Base-by-base conservation (phyloP, 2,797 vertebrate genomes). In the Aphelocoma californica region DNA sequence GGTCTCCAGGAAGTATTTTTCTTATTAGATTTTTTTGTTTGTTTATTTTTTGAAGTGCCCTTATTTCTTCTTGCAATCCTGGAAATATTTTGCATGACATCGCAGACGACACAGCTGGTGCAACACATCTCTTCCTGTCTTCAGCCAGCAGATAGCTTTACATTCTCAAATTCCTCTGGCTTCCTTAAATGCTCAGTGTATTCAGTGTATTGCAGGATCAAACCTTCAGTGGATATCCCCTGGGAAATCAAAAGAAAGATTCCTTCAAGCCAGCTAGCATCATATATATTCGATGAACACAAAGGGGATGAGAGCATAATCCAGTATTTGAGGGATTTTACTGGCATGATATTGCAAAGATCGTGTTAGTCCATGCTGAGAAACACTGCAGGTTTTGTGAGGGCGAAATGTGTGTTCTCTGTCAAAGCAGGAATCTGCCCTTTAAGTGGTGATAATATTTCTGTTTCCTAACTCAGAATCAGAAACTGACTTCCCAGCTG, bases 191-290 rank as follows among this genome's bases (percentile, higher is more conserved):
- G 60, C 40, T 64, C 54, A 66, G 54, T 0, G 0, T 57, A 51
- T 88, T 85, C 50, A 36, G 13, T 40, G 53, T 36, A 56, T 34
- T 88, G 51, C 44, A 86, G 77, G 70, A 92, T 79, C 79, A 86
- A 86, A 57, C 79, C 28, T 69, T 72, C 58, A 45, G 57, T 45
- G 50, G 19, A 26, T 89, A 62, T 80, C 95, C 64, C 73, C 67
- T 67, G 88, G 95, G 95, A 97, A 96, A 96, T 91, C 88, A 92
- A 84, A 95, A 83, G 73, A 60, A 77, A 90, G 82, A 86, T 92
- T 91, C 92, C 94, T 95, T 91, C 80, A 88, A 94, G 87, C 80
- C 88, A 92, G 66, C 44, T 44, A 73, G 36, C 66, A 91, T 91
- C 64, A 50, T 84, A 81, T 78, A 81, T 94, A 90, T 88, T 92